Percentiles rank a stretch among this genome's conserved stretches.
Evolutionary conservation across 2,797 vertebrate genomes (phyloP).

Genomic region (Parotocinclus haroldoi): DNA sequence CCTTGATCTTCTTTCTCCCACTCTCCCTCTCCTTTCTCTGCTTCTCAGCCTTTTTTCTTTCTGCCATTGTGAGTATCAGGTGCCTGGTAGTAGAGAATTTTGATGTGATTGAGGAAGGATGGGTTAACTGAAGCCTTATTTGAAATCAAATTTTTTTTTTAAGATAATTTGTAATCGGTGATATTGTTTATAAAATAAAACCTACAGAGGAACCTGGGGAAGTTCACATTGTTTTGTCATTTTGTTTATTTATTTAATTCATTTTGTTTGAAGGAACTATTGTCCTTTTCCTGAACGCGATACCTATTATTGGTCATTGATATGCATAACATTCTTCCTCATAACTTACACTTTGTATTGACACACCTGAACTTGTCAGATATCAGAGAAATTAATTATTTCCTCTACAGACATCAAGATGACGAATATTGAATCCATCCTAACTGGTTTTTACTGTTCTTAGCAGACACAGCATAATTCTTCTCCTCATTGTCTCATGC

Average conservation of each 20-base stretch:
- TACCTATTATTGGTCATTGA: too few species aligned
- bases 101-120: background rate
- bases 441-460: background rate
- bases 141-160: background rate
- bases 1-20: conserved; percentile 25
- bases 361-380: background rate
- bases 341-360: background rate
- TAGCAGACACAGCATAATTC: background rate
- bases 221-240: background rate
- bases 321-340: background rate
- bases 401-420: conserved; percentile 6
- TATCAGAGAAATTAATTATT: conserved; percentile 4
- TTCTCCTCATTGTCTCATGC: conserved; percentile 59
- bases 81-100: background rate
- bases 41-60: conserved; percentile 36
- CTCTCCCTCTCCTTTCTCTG: conserved; percentile 13
- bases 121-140: background rate
- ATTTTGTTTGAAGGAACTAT: too few species aligned
- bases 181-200: background rate
- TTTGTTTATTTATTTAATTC: background rate
- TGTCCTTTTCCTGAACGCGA: too few species aligned
- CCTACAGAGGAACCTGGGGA: background rate
- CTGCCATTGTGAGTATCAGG: conserved; percentile 13
- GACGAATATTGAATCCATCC: conserved; percentile 7
- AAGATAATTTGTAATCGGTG: background rate